A percentile compares a stretch with the other conserved stretches of the same genome.
Conservation (phyloP, 1,140 invertebrate species). For the Cephus cinctus region DNA sequence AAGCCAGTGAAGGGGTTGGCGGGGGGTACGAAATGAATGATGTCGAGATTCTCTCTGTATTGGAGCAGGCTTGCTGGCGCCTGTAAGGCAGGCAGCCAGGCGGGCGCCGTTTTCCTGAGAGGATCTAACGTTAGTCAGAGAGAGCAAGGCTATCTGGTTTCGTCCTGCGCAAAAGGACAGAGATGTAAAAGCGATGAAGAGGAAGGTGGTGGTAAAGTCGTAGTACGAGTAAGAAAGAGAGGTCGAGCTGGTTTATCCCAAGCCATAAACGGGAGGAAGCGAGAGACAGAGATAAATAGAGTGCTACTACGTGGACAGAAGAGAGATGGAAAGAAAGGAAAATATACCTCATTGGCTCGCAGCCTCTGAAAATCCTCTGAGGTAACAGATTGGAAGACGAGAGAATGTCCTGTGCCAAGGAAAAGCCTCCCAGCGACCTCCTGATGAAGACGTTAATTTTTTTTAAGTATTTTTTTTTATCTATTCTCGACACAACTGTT, state of each 20-base stretch:
- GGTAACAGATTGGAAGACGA: constrained; percentile 8
- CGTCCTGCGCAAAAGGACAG: not conserved
- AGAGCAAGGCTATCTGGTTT: constrained; percentile 22
- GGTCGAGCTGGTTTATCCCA: not conserved
- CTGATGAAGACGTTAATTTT: too few species aligned
- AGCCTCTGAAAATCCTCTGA: constrained; percentile 11
- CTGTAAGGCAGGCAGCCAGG: constrained; percentile 54
- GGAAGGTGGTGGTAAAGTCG: not conserved
- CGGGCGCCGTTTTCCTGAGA: constrained; percentile 50
- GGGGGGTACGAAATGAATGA: not conserved
- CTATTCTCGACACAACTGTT: too few species aligned
- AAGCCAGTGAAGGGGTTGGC: not conserved
- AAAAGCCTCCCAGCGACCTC: too few species aligned
- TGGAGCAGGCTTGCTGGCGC: constrained; percentile 49
- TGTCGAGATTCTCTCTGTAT: constrained; percentile 20
- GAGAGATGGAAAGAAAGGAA: constrained; percentile 30
- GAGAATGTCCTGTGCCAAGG: too few species aligned
- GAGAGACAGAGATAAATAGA: constrained; percentile 11
- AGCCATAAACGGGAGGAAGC: constrained; percentile 15
- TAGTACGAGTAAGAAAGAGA: not conserved
- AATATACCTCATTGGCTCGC: constrained; percentile 20
- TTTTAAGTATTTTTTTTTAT: too few species aligned
- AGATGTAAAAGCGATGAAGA: not conserved
- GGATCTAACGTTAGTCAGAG: constrained; percentile 38
- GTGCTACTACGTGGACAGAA: constrained; percentile 14